A percentile compares a stretch with the other conserved stretches of the same genome.
Evolutionary conservation across 2,888 invertebrate genomes (phyloP).

Genomic region (Hirtodrosophila duncani): DNA sequence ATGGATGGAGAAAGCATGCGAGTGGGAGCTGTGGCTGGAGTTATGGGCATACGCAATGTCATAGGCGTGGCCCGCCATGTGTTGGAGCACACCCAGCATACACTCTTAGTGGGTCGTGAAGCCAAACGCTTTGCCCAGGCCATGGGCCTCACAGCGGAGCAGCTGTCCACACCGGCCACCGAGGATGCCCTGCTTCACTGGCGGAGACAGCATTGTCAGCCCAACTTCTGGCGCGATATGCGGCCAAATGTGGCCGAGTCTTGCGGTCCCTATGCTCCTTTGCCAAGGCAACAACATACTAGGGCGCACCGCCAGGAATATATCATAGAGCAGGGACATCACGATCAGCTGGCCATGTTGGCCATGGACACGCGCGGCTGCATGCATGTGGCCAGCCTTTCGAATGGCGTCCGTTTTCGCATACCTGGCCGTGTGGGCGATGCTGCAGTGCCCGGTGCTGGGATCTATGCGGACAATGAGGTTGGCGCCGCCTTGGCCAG

Average conservation of each 20-base stretch:
- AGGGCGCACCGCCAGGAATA: slow-evolving; percentile 35
- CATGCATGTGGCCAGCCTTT: slow-evolving; percentile 94
- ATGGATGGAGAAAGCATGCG: slow-evolving; percentile 92
- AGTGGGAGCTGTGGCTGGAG: slow-evolving; percentile 91
- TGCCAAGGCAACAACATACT: slow-evolving; percentile 7
- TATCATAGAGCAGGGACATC: slow-evolving; percentile 83
- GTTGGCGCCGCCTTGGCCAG: slow-evolving; percentile 91
- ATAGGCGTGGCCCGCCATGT: slow-evolving; percentile 94
- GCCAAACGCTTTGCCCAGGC: slow-evolving; percentile 92
- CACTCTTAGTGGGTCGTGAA: slow-evolving; percentile 91
- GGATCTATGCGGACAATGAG: slow-evolving; percentile 93
- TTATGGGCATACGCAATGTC: slow-evolving; percentile 90
- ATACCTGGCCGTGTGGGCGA: slow-evolving; percentile 85
- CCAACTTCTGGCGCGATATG: slow-evolving; percentile 97
- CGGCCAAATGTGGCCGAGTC: slow-evolving; percentile 85
- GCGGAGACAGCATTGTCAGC: slow-evolving; percentile 89
- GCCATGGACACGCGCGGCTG: slow-evolving; percentile 87
- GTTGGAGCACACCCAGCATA: slow-evolving; percentile 92
- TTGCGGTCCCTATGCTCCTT: slow-evolving; percentile 92
- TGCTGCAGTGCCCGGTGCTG: slow-evolving; percentile 89
- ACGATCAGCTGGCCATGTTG: slow-evolving; percentile 81
- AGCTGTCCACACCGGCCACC: slow-evolving; percentile 87
- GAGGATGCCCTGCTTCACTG: slow-evolving; percentile 85
- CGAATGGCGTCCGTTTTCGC: slow-evolving; percentile 95
- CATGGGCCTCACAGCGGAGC: slow-evolving; percentile 91